Evolutionary conservation across 2,888 invertebrate genomes (phyloP), one percentile per base, ranked within the genome.

Genomic region (Drosophila rellima): DNA sequence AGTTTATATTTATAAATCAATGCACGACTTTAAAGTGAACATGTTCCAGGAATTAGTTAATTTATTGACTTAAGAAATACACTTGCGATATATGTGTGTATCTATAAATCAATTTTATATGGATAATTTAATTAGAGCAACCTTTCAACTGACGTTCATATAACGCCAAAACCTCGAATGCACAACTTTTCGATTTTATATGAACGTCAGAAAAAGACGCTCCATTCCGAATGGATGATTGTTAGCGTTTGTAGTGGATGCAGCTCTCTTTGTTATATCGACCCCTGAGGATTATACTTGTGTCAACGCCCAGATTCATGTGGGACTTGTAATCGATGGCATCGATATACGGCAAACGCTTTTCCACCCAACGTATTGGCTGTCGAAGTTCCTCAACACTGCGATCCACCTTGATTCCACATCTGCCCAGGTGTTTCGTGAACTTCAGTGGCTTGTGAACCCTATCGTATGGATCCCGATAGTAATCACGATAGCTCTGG

Each of bases 401-500:
- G 3, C 4, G 51, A n/a, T 75, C 80, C 20, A 55, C 1, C 18
- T 40, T 61, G 1, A 75, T n/a, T 26, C 80, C 80, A 15, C 75
- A 75, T n/a, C 39, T 50, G 20, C 85, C 84, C 31, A 55, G 59
- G 40, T 79, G 72, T 37, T 75, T 66, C 1, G 48, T 47, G 44
- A 90, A 90, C 15, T 42, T 62, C 2, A 37, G n/a, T 1, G 85
- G 83, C 20, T 69, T 78, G 15, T 69, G 61, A 11, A 91, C 18
- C 55, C 83, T 90, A 18, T 86, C 81, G 55, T 90, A 85, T 0
- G 90, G 86, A 76, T 92, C 92, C 3, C 90, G 86, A 70, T 91
- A 92, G 44, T 82, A 92, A 35, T 92, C 91, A 0, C 91, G 78
- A 74, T 88, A 91, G 37, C 82, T 76, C 72, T 92, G 92, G 47